Evolutionary conservation across 92 coral and sea anemone genomes (phyloP).

Genomic region (Siderastrea radians): DNA sequence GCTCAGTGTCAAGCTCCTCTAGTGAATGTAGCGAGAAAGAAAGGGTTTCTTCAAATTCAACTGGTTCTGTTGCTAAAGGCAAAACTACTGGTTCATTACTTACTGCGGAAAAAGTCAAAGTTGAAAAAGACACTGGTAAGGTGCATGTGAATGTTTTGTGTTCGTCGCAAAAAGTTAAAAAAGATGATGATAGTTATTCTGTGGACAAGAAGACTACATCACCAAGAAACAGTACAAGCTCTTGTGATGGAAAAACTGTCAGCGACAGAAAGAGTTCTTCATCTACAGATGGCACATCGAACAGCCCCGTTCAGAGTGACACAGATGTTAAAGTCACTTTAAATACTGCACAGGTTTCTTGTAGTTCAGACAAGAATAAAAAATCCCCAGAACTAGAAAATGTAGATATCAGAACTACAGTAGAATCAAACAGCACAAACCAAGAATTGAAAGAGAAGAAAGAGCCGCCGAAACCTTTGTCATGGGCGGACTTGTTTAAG

Average conservation of each 20-base stretch:
- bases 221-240: slow-evolving; percentile 32
- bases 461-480: slow-evolving; percentile 43
- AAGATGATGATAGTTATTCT: background rate
- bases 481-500: slow-evolving; percentile 97
- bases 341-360: background rate
- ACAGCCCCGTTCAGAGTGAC: slow-evolving; percentile 79
- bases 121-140: slow-evolving; percentile 1
- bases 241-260: slow-evolving; percentile 35
- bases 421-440: background rate
- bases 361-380: background rate
- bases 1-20: slow-evolving; percentile 90
- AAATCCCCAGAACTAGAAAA: background rate
- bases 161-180: background rate
- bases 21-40: slow-evolving; percentile 90
- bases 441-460: slow-evolving; percentile 2
- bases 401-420: background rate
- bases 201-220: background rate
- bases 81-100: slow-evolving; percentile 16
- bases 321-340: slow-evolving; percentile 33
- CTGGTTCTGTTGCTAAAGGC: slow-evolving; percentile 8
- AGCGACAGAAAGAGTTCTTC: slow-evolving; percentile 32
- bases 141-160: slow-evolving; percentile 20
- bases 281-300: slow-evolving; percentile 67
- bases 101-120: slow-evolving; percentile 18
- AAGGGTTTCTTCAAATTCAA: slow-evolving; percentile 52